Percentiles rank a stretch among this genome's conserved stretches.
Evolutionary conservation across 2,888 invertebrate genomes (phyloP).

Genomic region (Macaria notata): DNA sequence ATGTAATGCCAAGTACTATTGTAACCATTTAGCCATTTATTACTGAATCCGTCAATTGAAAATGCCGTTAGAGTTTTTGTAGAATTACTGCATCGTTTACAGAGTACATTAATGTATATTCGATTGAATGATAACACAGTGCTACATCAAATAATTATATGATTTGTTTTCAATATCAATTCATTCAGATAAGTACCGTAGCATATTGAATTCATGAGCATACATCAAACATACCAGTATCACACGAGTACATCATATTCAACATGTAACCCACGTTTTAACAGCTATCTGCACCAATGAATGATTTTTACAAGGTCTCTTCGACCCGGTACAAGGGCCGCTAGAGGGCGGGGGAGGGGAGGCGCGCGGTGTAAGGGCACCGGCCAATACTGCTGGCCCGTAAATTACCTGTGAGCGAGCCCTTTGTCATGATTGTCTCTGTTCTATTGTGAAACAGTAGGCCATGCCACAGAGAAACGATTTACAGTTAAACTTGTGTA

Average conservation of each 20-base stretch:
- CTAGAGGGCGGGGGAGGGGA: not conserved
- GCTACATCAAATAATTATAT: not conserved
- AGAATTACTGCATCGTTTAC: too few species aligned
- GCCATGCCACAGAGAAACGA: not conserved
- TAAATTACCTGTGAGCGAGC: constrained; percentile 50
- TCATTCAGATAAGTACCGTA: not conserved
- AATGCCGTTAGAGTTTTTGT: too few species aligned
- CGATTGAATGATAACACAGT: too few species aligned
- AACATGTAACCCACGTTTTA: constrained; percentile 18
- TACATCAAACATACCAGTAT: too few species aligned
- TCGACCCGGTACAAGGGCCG: constrained; percentile 35
- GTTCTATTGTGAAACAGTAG: constrained; percentile 16
- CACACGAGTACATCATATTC: constrained; percentile 5
- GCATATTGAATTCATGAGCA: not conserved
- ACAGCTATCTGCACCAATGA: constrained; percentile 37
- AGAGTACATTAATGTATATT: too few species aligned
- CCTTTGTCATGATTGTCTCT: constrained; percentile 50
- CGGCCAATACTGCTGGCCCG: constrained; percentile 40
- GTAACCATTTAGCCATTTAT: too few species aligned
- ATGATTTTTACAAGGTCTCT: constrained; percentile 50
- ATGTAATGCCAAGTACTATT: too few species aligned
- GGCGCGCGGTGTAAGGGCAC: constrained; percentile 27
- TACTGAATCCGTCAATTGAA: too few species aligned
- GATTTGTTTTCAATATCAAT: not conserved
- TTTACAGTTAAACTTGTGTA: too few species aligned